Base-by-base conservation (phyloP, 35 echinoderm and acorn worm genomes). In the Apostichopus japonicus region DNA sequence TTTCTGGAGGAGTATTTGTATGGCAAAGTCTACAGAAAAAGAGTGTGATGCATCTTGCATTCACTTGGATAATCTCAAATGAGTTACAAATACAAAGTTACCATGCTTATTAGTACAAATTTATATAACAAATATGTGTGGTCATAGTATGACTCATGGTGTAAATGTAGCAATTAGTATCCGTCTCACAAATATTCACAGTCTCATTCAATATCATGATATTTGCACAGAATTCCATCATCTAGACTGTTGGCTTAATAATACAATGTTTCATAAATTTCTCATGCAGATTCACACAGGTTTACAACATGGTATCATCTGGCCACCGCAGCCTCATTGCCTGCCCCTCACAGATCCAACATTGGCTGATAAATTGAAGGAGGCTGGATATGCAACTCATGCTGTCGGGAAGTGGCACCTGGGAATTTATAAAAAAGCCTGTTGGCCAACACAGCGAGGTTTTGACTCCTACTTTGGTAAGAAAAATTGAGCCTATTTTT, bases 401-500 rank as follows among this genome's bases (percentile, higher is more conserved):
- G 86, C 94, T 65, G 95, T 96, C 2, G 97, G 97, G 17, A 99
- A 99, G 90, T 99, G 97, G 97, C 97, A 99, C 73, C 90, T 99
- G 19, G 97, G 97, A 58, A 76, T 96, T 7, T 96, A 96, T 55
- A 99, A 96, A 77, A 94, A 93, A 71, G 91, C 91, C 2, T 99
- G 97, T 83, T 95, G 95, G 95, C 97, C 97, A 62, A 99, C 97
- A 5, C 78, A 91, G n/a, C 53, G 95, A 79, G 97, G 97, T n/a
- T 99, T 99, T 91, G 94, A 98, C 56, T 87, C 94, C 11, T 95
- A 94, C 70, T 98, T 93, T 95, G 96, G 96, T 98, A 94, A 78
- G 90, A 91, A 5, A 19, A 10, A 44, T 44, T 44, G 33, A 44
- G 33, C 33, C 33, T 44, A 44, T 44, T 33, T 44, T 44, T 44